phyloP scores from a whole-genome alignment of 2,888 invertebrate species.

The Unio pictorum region DNA sequence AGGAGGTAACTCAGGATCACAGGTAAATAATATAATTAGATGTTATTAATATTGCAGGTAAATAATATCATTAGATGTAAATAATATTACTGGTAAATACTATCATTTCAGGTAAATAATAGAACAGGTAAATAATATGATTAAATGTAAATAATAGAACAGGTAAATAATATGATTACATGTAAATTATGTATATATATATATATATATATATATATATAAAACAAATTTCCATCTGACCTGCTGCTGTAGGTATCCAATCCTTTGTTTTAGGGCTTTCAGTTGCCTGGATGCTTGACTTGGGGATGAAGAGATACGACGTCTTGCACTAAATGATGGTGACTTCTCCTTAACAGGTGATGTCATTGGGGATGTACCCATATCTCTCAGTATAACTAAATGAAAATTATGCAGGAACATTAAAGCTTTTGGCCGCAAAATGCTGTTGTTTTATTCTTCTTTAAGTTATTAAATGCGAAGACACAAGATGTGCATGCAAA shows the following conservation, averaged over 20 bases:
- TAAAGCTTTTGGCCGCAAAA: not conserved
- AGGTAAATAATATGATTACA: not conserved
- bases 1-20: too few species aligned
- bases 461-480: too few species aligned
- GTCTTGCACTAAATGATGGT: conserved; percentile 12
- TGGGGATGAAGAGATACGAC: conserved; percentile 24
- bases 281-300: conserved; percentile 41
- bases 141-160: not conserved
- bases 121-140: not conserved
- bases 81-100: not conserved
- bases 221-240: conserved; percentile 22
- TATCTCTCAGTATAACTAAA: conserved; percentile 42
- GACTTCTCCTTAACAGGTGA: conserved; percentile 17
- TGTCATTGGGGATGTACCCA: conserved; percentile 48
- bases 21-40: too few species aligned
- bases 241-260: conserved; percentile 62
- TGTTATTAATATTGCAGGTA: not conserved
- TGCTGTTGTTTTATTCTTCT: too few species aligned
- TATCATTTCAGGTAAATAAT: not conserved
- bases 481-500: too few species aligned
- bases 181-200: not conserved
- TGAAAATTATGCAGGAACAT: not conserved
- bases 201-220: too few species aligned
- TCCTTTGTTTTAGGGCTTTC: conserved; percentile 55
- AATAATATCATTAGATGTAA: not conserved